Base-by-base conservation (phyloP, 2,797 vertebrate species). In the Pygocentrus nattereri region DNA sequence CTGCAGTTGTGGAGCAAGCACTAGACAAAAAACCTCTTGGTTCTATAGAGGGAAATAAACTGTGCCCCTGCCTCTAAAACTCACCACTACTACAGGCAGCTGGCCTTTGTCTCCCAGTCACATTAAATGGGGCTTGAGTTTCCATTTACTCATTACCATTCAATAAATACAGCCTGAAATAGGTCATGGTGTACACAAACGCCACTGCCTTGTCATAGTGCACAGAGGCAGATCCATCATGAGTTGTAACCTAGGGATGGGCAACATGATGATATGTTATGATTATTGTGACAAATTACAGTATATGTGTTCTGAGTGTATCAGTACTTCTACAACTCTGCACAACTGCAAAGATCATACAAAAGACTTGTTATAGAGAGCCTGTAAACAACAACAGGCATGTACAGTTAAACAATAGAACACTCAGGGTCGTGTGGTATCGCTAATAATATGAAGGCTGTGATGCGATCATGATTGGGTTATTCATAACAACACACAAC, bases 101-200 rank as follows among this genome's bases (percentile, higher is more conserved):
- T 72, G 62, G 44, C 73, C 47, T 80, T 74, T 79, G 16, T 81
- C 68, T 76, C 64, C 44, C 54, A 23, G 16, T 68, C 70, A 78
- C 71, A 56, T 44, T 70, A 79, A 65, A 79, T 68, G 41, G 30
- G 50, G 52, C 47, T 59, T 74, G 79, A 74, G 59, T 85, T 74
- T 82, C 75, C 82, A 83, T 77, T 72, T 30, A 23, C 74, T 80
- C 71, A 76, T 82, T 69, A 76, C 27, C 27, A 34, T 82, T 54
- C 41, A 73, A 76, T 70, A 78, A 81, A 78, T 62, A 47, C 25
- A 54, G 27, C 23, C 52, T 69, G 61, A 56, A 82, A 61, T 62
- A 80, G 62, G 49, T 47, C 5, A 27, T 47, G 44, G 30, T 61
- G 31, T 5, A 10, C 5, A 21, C 12, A 4, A 30, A 71, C 54